Percentiles rank a stretch among this genome's conserved stretches.
phyloP scores from a whole-genome alignment of 2,113 vertebrate species.

The Cebus imitator region DNA sequence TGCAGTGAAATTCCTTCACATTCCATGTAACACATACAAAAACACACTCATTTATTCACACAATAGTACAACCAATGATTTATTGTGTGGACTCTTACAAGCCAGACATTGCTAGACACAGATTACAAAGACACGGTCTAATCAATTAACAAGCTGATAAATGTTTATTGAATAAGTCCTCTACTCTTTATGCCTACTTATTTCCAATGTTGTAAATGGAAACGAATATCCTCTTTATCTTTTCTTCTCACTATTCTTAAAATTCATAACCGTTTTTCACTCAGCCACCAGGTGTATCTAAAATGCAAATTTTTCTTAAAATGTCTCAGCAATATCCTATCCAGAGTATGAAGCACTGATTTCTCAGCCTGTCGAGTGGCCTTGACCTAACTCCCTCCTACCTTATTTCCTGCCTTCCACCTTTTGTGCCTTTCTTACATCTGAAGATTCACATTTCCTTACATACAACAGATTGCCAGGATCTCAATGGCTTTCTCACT shows the following conservation, averaged over 20 bases:
- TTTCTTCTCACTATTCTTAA: neutral
- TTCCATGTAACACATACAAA: neutral
- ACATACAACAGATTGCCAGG: neutral
- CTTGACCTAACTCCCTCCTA: neutral
- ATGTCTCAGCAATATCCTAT: neutral
- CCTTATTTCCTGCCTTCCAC: neutral
- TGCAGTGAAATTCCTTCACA: neutral
- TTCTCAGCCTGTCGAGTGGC: neutral
- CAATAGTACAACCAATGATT: neutral
- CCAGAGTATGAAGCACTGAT: neutral
- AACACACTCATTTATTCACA: neutral
- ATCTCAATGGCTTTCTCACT: neutral
- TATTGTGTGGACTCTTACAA: neutral
- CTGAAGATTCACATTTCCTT: neutral
- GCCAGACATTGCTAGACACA: neutral
- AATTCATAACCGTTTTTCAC: neutral
- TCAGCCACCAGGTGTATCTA: neutral
- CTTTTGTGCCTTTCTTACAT: neutral
- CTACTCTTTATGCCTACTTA: neutral
- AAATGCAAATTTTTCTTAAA: neutral
- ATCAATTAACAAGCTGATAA: neutral
- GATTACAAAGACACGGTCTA: neutral
- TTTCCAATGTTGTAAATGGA: neutral
- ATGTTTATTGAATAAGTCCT: neutral
- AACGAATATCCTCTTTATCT: neutral